These are phyloP conservation scores for Oscheius sp. DNA, from an alignment of 1,140 invertebrate genomes.

Conservation along the genomic window DNA sequence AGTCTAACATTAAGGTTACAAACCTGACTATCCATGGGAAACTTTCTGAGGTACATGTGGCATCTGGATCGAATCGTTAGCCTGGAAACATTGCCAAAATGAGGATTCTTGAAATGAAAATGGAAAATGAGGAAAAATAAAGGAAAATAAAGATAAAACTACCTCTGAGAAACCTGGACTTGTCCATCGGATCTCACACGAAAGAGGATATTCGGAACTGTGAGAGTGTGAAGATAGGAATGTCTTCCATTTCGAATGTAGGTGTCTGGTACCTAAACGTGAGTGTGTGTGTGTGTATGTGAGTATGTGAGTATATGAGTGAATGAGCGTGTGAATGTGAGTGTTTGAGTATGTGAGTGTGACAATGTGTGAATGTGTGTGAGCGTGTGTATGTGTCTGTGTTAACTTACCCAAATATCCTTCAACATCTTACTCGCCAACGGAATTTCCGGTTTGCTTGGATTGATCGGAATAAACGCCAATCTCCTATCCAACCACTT, in stretches of 20 bases:
- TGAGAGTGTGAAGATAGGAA: constrained; percentile 89
- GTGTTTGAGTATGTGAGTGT: too few species aligned
- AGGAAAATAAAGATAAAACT: constrained; percentile 37
- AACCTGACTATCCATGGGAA: constrained; percentile 78
- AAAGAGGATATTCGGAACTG: constrained; percentile 86
- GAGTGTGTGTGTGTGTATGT: too few species aligned
- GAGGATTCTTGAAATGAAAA: constrained; percentile 51
- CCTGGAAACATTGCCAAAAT: constrained; percentile 70
- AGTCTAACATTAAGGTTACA: neutral
- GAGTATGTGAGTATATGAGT: neutral
- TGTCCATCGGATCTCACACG: constrained; percentile 68
- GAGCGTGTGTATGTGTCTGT: too few species aligned
- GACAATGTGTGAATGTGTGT: too few species aligned
- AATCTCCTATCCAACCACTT: constrained; percentile 91
- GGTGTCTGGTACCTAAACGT: constrained; percentile 76
- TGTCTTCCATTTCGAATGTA: constrained; percentile 89
- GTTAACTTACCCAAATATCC: constrained; percentile 71
- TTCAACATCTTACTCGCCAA: constrained; percentile 85
- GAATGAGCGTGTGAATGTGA: neutral
- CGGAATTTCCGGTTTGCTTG: constrained; percentile 63
- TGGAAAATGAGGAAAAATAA: neutral
- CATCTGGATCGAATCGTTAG: constrained; percentile 93
- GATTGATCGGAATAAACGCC: constrained; percentile 67
- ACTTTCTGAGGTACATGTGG: constrained; percentile 89
- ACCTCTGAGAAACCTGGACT: constrained; percentile 63